Evolutionary conservation across 2,888 invertebrate genomes (phyloP), one percentile per base, ranked within the genome.

Genomic region (Xanthorhoe spadicearia): DNA sequence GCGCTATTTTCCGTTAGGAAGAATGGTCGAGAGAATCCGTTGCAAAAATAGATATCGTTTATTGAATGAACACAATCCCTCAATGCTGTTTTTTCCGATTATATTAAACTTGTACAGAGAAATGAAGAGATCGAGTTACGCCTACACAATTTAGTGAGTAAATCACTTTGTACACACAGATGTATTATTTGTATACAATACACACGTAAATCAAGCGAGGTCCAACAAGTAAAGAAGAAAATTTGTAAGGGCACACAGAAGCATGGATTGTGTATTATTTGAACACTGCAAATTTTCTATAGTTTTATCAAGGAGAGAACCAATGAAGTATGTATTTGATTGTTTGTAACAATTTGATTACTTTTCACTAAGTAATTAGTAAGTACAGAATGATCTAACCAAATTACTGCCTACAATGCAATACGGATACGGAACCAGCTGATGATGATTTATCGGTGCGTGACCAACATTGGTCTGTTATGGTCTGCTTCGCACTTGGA

Each of bases 371-470:
- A 23, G n/a, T 28, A 5, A 5, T 28, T 28, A 28, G 35, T 35
- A 35, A 35, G 7, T 38, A 43, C 13, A 13, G 13, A 23, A 35
- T 51, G 0, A 49, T 57, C 48, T 57, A 56, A 15, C 43, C 10
- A 17, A 48, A 49, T 18, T 35, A 43, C 38, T 43, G 38, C 38
- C 38, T 43, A 43, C 38, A 43, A 43, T 43, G 38, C 38, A 17
- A 51, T 55, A 60, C 64, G 50, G 57, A 61, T 49, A 49, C 48
- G 35, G n/a, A 66, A 53, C 66, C 23, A 51, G 32, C 17, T 48
- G 56, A 53, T 61, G 38, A 61, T 49, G 52, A 57, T 66, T 57
- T 61, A 66, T 61, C 58, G 28, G 57, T 38, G 61, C 61, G 56
- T 61, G 53, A 57, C 57, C 46, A 66, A 50, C 52, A 56, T 61